Evolutionary conservation across 2,888 invertebrate species (phyloP).

Genomic region (Ectropis crepuscularia): DNA sequence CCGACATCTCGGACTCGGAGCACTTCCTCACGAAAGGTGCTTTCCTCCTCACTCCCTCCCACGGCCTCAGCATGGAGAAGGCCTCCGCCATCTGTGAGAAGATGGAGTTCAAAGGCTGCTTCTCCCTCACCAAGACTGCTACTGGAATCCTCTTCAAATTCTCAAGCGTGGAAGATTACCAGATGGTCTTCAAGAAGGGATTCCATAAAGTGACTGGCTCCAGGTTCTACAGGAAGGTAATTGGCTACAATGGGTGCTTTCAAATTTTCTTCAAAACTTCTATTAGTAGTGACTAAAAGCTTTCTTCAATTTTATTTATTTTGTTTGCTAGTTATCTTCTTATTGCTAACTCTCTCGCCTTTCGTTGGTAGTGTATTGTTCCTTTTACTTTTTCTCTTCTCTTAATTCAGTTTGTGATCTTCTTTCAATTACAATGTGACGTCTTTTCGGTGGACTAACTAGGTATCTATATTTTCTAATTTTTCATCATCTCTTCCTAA

Average conservation of each 20-base stretch:
- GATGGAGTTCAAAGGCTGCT: slow-evolving; percentile 94
- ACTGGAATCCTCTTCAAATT: slow-evolving; percentile 95
- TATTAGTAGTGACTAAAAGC: slow-evolving; percentile 14
- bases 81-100: slow-evolving; percentile 94
- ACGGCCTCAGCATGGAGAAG: slow-evolving; percentile 94
- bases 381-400: slow-evolving; percentile 27
- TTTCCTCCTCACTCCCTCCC: slow-evolving; percentile 93
- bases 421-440: too few species aligned
- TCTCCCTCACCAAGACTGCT: slow-evolving; percentile 94
- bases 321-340: slow-evolving; percentile 16
- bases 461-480: neutral
- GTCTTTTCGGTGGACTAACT: too few species aligned
- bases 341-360: slow-evolving; percentile 53
- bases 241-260: slow-evolving; percentile 40
- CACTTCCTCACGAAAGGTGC: slow-evolving; percentile 93
- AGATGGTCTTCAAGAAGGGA: slow-evolving; percentile 93
- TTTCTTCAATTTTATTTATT: slow-evolving; percentile 25
- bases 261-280: too few species aligned
- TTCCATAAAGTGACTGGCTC: slow-evolving; percentile 95
- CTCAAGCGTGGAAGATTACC: slow-evolving; percentile 93
- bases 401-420: slow-evolving; percentile 5
- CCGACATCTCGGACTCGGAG: slow-evolving; percentile 90
- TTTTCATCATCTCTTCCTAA: neutral
- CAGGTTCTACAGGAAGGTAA: slow-evolving; percentile 93
- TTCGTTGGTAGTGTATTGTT: slow-evolving; percentile 33